Evolutionary conservation across 2,797 vertebrate species (phyloP), one percentile per base, ranked within the genome.

Genomic region (Parauchenoglanis punctatus): DNA sequence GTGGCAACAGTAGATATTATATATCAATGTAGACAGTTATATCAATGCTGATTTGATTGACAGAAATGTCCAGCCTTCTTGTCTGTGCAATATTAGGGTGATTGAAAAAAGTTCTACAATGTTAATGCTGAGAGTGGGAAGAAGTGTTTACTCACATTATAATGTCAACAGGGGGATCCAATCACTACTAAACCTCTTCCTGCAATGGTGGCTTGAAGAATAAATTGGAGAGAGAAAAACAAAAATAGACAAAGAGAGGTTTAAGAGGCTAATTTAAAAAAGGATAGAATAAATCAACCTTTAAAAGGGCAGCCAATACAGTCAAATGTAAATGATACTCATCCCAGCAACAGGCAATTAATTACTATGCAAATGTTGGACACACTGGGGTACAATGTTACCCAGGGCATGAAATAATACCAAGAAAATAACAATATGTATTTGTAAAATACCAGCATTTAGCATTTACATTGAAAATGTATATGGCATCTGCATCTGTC

Each of bases 331-430:
- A 89, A 89, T 88, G 28, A 86, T n/a, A 80, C 67, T 86, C 84
- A 81, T 49, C 84, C 80, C 52, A 87, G 86, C 76, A 82, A 88
- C 70, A 13, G 28, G 78, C 82, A 84, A 82, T 91, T 89, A 91
- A 92, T 90, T 90, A 87, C 88, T 86, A 89, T 91, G 86, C 84
- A 90, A 89, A 91, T 90, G 56, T n/a, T 46, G 35, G 17, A 1
- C 76, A 58, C 76, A 80, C 28, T 78, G 76, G 17, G 54, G 54
- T 78, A 78, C 31, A 58, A 40, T 2, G 10, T 40, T 18, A 80
- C 17, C 8, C 76, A 80, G 54, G 28, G 10, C 54, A 58, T 20
- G 18, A 80, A 80, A 58, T 40, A 58, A 58, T 35, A 8, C 8
- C 17, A 58, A 78, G 20, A 1, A 78, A 78, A 78, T 58, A 35